These are phyloP conservation scores for Leucophenga montana DNA, from an alignment of 2,888 invertebrate species.

Conservation along the genomic window DNA sequence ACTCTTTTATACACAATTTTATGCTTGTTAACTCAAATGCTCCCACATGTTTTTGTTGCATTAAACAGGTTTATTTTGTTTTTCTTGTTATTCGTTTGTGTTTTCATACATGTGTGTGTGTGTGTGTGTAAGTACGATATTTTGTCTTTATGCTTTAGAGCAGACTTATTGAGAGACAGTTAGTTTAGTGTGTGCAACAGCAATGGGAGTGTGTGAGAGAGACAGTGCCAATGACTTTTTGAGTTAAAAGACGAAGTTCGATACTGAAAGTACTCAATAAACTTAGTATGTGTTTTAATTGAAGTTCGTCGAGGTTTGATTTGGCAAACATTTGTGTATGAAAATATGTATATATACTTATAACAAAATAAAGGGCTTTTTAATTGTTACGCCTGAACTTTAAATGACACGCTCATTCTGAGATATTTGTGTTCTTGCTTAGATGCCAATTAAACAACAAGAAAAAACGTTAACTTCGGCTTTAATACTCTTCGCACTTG, in stretches of 20 bases:
- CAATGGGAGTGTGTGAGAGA: not conserved
- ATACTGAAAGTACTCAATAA: conserved; percentile 63
- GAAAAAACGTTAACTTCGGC: too few relatives aligned
- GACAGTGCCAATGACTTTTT: conserved; percentile 1
- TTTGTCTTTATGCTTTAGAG: not conserved
- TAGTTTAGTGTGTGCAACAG: too few relatives aligned
- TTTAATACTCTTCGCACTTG: too few relatives aligned
- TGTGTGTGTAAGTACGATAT: not conserved
- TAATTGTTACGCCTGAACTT: not conserved
- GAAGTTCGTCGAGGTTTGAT: conserved; percentile 40
- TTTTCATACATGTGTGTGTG: not conserved
- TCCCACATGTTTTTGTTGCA: conserved; percentile 26
- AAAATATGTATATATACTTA: not conserved
- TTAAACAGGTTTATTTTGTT: conserved; percentile 50
- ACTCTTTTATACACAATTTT: conserved; percentile 60
- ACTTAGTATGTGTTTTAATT: conserved; percentile 55
- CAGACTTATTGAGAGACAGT: too few relatives aligned
- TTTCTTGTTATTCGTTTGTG: conserved; percentile 14
- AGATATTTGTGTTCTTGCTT: not conserved
- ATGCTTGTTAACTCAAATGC: conserved; percentile 58
- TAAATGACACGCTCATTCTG: too few relatives aligned
- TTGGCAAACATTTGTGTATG: too few relatives aligned
- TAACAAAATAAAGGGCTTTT: not conserved
- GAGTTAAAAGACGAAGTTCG: conserved; percentile 26
- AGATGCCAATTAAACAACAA: too few relatives aligned